Evolutionary conservation across 2,888 invertebrate species (phyloP).

Genomic region (Drosophila monieri): DNA sequence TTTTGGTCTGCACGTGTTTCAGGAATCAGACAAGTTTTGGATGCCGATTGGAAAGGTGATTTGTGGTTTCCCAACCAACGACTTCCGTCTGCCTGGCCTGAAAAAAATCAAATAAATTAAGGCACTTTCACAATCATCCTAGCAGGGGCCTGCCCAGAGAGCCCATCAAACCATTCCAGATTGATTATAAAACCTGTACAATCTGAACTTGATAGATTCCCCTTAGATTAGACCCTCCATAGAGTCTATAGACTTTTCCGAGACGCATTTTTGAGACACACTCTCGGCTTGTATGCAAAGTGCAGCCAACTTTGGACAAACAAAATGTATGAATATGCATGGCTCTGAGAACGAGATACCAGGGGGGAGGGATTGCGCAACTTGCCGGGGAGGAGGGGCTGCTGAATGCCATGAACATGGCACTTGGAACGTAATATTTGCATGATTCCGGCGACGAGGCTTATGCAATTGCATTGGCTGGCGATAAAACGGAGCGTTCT

Average conservation of each 20-base stretch:
- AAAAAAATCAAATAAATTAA: no score
- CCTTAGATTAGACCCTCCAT: no score
- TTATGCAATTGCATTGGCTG: conserved; percentile 37
- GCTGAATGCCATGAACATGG: conserved; percentile 19
- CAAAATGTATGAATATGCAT: conserved; percentile 47
- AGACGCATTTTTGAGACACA: conserved; percentile 52
- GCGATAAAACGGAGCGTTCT: conserved; percentile 32
- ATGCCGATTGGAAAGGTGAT: conserved; percentile 15
- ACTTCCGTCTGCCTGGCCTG: conserved; percentile 9
- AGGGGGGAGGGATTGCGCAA: conserved; percentile 28
- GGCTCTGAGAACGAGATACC: neutral
- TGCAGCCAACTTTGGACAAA: conserved; percentile 48
- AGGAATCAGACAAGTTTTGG: no score
- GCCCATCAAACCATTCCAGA: neutral
- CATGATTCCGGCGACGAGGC: conserved; percentile 28
- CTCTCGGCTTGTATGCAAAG: conserved; percentile 20
- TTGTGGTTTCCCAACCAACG: neutral
- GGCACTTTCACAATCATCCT: neutral
- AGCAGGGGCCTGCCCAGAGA: conserved; percentile 10
- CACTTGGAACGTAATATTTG: conserved; percentile 38
- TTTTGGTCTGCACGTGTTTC: conserved; percentile 29
- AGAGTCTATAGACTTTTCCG: conserved; percentile 9
- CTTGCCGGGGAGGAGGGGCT: neutral
- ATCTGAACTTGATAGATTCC: neutral
- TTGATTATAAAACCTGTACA: conserved; percentile 1